Evolutionary conservation across 2,888 invertebrate species (phyloP), one percentile per base, ranked within the genome.

Genomic region (Acrocyrtus sp.): DNA sequence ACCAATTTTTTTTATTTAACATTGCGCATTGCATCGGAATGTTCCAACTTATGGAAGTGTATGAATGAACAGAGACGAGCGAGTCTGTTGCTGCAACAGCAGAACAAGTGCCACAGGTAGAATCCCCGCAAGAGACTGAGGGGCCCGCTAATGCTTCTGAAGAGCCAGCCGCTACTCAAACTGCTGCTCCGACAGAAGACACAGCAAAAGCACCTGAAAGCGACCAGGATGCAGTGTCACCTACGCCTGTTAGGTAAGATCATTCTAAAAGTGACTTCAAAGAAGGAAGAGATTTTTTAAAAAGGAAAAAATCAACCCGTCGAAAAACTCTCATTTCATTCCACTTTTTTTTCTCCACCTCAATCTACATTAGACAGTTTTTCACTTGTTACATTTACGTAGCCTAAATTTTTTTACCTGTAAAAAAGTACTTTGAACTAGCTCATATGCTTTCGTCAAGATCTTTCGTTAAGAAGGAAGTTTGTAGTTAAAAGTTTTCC

Each of bases 191-290:
- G 21, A 22, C 56, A 19, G 56, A 67, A 34, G 29, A 27, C 53
- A 56, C 69, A 34, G 61, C 54, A n/a, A 34, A 63, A 60, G 60
- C 29, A 67, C 70, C 72, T 70, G 51, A 47, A 50, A 66, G 39
- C 54, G 57, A 51, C 61, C 66, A 70, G 66, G 72, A 62, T 47
- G 61, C 48, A 29, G 62, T 39, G 34, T 29, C 50, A 47, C 50
- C 75, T 27, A 67, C 57, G n/a, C 45, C 17, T 21, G 65, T 74
- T 58, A 74, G 74, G 74, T 69, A 74, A 68, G 69, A 34, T 43
- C 17, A n/a, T 43, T 43, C n/a, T 17, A 43, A 43, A 43, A 43
- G 15, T 43, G 17, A 43, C 43, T 43, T 15, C 43, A 17, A 15
- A 43, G 2, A 17, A 43, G 43, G 17, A 6, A 4, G 8, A n/a